phyloP scores from a whole-genome alignment of 1,140 invertebrate species.

The Eupeodes corollae region DNA sequence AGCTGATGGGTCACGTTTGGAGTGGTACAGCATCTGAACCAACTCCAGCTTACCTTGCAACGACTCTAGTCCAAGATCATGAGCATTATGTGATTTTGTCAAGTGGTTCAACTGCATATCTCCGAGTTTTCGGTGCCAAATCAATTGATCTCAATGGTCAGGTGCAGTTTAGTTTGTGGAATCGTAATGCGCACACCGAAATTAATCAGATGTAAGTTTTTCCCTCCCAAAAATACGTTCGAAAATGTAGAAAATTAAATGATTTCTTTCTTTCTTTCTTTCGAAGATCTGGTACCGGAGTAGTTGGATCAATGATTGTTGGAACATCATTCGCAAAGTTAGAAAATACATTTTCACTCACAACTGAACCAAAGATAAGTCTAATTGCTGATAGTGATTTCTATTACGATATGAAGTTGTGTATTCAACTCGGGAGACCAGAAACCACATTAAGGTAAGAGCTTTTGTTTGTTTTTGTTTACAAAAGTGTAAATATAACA shows the following conservation, averaged over 20 bases:
- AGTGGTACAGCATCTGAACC: constrained; percentile 68
- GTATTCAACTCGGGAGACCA: constrained; percentile 67
- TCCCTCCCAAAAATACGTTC: too few species aligned
- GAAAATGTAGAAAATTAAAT: too few species aligned
- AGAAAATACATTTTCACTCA: constrained; percentile 56
- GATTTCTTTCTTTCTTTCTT: neutral
- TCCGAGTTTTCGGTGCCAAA: constrained; percentile 56
- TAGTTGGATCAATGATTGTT: constrained; percentile 54
- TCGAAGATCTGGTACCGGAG: constrained; percentile 56
- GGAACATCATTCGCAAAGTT: constrained; percentile 57
- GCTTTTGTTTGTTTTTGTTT: constrained; percentile 8
- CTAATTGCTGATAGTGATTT: constrained; percentile 72
- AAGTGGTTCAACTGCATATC: constrained; percentile 61
- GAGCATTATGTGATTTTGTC: constrained; percentile 54
- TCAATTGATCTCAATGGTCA: constrained; percentile 77
- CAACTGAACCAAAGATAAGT: constrained; percentile 59
- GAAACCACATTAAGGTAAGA: constrained; percentile 53
- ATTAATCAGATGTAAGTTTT: constrained; percentile 60
- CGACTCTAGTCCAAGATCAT: constrained; percentile 64
- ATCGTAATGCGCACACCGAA: constrained; percentile 69
- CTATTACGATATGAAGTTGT: constrained; percentile 61
- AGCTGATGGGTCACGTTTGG: constrained; percentile 85
- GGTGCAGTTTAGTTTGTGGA: constrained; percentile 79
- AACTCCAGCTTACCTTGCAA: constrained; percentile 68
- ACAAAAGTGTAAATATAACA: neutral